Conservation (phyloP, 2,888 invertebrate species). For the Chelonus formosanus region DNA sequence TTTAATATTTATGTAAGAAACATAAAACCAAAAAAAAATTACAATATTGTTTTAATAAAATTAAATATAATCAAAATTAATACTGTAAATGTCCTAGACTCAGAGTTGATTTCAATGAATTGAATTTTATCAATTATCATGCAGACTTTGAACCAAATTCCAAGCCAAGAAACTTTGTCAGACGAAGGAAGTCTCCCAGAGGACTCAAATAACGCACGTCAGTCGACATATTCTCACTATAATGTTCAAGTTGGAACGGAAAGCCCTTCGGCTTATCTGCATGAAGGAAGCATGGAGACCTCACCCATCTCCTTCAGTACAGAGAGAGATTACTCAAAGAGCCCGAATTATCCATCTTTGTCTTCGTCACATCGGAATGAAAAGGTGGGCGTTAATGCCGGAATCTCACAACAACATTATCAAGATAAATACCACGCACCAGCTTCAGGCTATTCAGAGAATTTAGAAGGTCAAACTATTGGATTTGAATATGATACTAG, state of each 20-base stretch:
- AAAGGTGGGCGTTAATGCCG: constrained; percentile 4
- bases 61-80: too few species aligned
- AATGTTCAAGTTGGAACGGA: constrained; percentile 42
- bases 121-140: neutral
- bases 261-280: constrained; percentile 45
- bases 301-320: constrained; percentile 13
- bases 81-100: too few species aligned
- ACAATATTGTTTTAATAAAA: too few species aligned
- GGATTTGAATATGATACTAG: constrained; percentile 55
- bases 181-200: constrained; percentile 35
- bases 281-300: constrained; percentile 23
- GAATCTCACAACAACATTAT: constrained; percentile 36
- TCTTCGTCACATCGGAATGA: too few species aligned
- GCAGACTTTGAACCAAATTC: constrained; percentile 43
- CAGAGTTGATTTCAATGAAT: too few species aligned
- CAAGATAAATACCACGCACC: constrained; percentile 38
- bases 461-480: constrained; percentile 49
- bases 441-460: constrained; percentile 33
- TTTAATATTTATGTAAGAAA: too few species aligned
- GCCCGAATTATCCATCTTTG: constrained; percentile 41
- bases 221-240: constrained; percentile 40
- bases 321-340: constrained; percentile 44
- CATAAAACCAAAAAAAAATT: neutral
- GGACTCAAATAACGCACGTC: constrained; percentile 29
- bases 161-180: constrained; percentile 42